Evolutionary conservation across 1,140 invertebrate species (phyloP).

Genomic region (Caerostris darwini): DNA sequence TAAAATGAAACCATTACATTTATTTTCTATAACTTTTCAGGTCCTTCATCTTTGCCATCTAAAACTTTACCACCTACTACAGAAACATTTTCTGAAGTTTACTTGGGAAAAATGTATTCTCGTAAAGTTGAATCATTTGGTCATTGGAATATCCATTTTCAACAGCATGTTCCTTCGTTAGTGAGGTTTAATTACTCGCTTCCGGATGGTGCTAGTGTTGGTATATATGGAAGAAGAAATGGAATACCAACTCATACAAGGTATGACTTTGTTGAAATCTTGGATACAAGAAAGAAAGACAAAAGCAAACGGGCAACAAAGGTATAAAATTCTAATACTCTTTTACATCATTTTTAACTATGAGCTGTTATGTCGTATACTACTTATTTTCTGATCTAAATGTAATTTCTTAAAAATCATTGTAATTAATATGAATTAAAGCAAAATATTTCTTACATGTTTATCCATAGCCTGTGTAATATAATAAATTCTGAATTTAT

Average conservation of each 20-base stretch:
- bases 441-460: no score
- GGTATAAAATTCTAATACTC: slow-evolving; percentile 47
- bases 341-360: not conserved
- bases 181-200: slow-evolving; percentile 94
- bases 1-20: not conserved
- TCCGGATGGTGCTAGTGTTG: slow-evolving; percentile 94
- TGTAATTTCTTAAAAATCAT: no score
- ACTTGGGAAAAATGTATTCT: slow-evolving; percentile 90
- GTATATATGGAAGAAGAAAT: slow-evolving; percentile 95
- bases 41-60: slow-evolving; percentile 78
- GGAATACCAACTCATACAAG: slow-evolving; percentile 94
- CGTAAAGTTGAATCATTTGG: slow-evolving; percentile 92
- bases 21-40: slow-evolving; percentile 45
- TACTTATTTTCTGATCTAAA: not conserved
- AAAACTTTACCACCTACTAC: slow-evolving; percentile 79
- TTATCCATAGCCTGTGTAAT: no score
- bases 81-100: slow-evolving; percentile 88
- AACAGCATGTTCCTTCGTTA: slow-evolving; percentile 92
- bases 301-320: slow-evolving; percentile 80
- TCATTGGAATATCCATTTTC: slow-evolving; percentile 95
- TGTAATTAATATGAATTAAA: no score
- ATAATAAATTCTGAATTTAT: no score
- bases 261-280: slow-evolving; percentile 94
- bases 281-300: slow-evolving; percentile 81
- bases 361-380: not conserved